A percentile compares a stretch with the other conserved stretches of the same genome.
Conservation (phyloP, 2,797 vertebrate genomes). For the Lepus oiostolus region DNA sequence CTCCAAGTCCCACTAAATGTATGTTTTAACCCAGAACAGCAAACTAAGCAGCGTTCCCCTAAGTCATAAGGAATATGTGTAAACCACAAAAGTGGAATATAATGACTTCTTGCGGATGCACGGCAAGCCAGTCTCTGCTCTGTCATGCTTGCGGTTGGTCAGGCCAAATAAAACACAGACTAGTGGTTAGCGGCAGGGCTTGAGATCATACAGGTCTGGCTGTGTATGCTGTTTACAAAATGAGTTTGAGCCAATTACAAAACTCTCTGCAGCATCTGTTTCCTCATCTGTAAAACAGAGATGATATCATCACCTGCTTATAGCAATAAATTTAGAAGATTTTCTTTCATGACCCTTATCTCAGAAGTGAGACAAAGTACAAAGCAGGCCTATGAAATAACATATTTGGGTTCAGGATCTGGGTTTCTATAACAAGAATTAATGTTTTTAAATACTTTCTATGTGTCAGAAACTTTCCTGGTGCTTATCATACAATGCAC, state of each 20-base stretch:
- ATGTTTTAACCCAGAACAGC: neutral
- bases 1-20: conserved; percentile 16
- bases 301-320: conserved; percentile 43
- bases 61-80: conserved; percentile 18
- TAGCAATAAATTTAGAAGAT: conserved; percentile 52
- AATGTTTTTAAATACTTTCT: conserved; percentile 32
- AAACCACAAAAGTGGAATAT: conserved; percentile 22
- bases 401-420: conserved; percentile 43
- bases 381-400: conserved; percentile 43
- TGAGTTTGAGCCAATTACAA: conserved; percentile 10
- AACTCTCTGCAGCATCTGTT: conserved; percentile 46
- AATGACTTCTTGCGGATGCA: neutral
- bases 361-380: neutral
- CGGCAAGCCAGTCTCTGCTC: conserved; percentile 8
- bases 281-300: conserved; percentile 66
- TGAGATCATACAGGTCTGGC: conserved; percentile 2
- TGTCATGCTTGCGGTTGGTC: neutral
- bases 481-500: neutral
- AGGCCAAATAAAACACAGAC: conserved; percentile 11
- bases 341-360: conserved; percentile 30
- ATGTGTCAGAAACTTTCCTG: conserved; percentile 33
- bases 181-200: neutral
- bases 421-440: neutral
- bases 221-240: conserved; percentile 52
- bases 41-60: neutral